A percentile compares a stretch with the other conserved stretches of the same genome.
These are phyloP conservation scores for Timandra comae DNA, from an alignment of 2,888 invertebrate species.

Conservation along the genomic window DNA sequence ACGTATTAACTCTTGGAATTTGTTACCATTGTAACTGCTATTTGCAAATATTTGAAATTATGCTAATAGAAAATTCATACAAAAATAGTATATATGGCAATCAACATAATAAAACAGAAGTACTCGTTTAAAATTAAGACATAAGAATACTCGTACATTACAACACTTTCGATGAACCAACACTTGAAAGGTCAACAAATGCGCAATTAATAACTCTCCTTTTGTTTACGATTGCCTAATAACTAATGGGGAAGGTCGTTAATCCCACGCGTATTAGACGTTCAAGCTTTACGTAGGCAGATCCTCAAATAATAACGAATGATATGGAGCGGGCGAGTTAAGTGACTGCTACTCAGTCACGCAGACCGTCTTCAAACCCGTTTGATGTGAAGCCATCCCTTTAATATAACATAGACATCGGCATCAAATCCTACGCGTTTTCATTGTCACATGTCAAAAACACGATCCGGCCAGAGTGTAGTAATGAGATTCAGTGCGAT, in stretches of 20 bases:
- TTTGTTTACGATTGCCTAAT: constrained; percentile 28
- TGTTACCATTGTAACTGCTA: too few relatives aligned
- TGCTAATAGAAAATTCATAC: too few relatives aligned
- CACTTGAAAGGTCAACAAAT: constrained; percentile 20
- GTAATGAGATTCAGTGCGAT: not conserved
- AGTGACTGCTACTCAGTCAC: constrained; percentile 17
- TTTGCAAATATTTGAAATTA: too few relatives aligned
- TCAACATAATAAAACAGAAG: not conserved
- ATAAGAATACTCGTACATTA: too few relatives aligned
- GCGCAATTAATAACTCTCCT: constrained; percentile 27
- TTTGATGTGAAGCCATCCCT: constrained; percentile 11
- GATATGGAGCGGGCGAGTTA: constrained; percentile 10
- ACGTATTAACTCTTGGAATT: too few relatives aligned
- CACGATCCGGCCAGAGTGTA: constrained; percentile 6
- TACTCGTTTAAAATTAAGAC: not conserved
- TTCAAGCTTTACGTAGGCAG: constrained; percentile 8
- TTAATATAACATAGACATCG: constrained; percentile 4
- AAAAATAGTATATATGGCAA: too few relatives aligned
- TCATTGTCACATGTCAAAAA: constrained; percentile 17
- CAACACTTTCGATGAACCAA: constrained; percentile 2
- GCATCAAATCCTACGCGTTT: constrained; percentile 6
- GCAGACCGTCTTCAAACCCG: constrained; percentile 18
- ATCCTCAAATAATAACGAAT: constrained; percentile 2
- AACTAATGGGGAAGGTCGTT: constrained; percentile 11
- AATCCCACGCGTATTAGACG: constrained; percentile 11